phyloP scores from a whole-genome alignment of 30 jellyfish, hydroid and myxozoan species.

The Aurelia aurita region DNA sequence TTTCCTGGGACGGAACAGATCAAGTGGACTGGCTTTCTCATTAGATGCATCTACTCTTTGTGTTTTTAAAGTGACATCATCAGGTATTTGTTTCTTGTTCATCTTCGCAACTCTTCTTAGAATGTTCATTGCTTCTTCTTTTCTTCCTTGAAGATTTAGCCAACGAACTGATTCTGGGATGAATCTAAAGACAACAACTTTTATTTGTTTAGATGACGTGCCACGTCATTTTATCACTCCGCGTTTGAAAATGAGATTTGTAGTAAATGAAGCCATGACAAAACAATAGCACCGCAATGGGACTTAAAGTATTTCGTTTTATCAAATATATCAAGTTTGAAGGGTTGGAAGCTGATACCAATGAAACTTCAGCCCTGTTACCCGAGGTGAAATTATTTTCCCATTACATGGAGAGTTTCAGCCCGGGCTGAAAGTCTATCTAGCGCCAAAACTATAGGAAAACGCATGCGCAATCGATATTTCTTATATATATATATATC shows the following conservation, averaged over 20 bases:
- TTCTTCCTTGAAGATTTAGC: slow-evolving; percentile 74
- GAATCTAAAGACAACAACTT: slow-evolving; percentile 41
- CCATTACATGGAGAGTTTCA: too few species aligned
- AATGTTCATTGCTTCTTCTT: slow-evolving; percentile 79
- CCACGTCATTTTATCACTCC: neutral
- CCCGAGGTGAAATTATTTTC: too few species aligned
- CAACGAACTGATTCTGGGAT: slow-evolving; percentile 93
- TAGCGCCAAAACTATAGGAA: too few species aligned
- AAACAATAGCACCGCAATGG: too few species aligned
- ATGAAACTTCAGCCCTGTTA: too few species aligned
- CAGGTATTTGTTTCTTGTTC: slow-evolving; percentile 63
- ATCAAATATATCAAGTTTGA: too few species aligned
- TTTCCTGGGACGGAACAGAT: slow-evolving; percentile 50
- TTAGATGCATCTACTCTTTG: neutral
- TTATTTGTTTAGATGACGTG: neutral
- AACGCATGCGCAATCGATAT: too few species aligned
- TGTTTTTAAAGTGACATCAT: slow-evolving; percentile 7
- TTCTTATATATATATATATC: too few species aligned
- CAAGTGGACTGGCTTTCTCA: slow-evolving; percentile 34
- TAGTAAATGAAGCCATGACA: too few species aligned
- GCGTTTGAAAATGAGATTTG: neutral
- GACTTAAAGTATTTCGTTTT: too few species aligned
- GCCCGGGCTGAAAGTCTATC: too few species aligned
- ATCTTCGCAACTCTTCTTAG: slow-evolving; percentile 64
- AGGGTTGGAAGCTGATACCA: too few species aligned